Evolutionary conservation across 2,113 vertebrate species (phyloP).

Genomic region (Burhinus oedicnemus): DNA sequence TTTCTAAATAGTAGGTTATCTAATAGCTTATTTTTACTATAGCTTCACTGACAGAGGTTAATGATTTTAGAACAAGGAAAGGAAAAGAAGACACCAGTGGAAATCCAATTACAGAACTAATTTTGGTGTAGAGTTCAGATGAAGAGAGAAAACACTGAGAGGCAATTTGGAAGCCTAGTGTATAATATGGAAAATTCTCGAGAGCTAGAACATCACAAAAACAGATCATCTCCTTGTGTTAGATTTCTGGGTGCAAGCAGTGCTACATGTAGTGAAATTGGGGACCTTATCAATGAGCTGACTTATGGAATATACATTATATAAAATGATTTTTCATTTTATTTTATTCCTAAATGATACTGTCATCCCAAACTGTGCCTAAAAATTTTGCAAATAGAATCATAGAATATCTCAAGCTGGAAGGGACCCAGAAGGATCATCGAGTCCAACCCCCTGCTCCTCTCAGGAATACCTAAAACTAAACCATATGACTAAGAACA

Average conservation of each 20-base stretch:
- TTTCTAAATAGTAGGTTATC: background rate
- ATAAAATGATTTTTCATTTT: background rate
- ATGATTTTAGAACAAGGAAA: background rate
- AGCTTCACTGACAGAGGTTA: background rate
- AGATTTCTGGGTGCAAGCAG: background rate
- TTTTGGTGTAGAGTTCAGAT: background rate
- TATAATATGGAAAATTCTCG: background rate
- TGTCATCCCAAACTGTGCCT: background rate
- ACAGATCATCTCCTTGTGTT: background rate
- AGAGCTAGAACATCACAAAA: background rate
- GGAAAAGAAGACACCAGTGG: background rate
- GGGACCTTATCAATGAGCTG: background rate
- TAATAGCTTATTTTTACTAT: background rate
- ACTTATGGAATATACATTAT: background rate
- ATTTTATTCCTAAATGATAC: background rate
- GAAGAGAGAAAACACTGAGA: background rate
- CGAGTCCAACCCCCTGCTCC: rapidly evolving
- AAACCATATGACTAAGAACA: background rate
- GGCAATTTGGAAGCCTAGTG: background rate
- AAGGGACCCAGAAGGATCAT: background rate
- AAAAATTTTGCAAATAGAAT: background rate
- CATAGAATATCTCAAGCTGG: background rate
- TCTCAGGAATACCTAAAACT: background rate
- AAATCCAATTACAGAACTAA: conserved; percentile 2
- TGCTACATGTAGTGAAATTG: background rate